Evolutionary conservation across 2,113 vertebrate genomes (phyloP).

Genomic region (Pachycephala philippinensis): DNA sequence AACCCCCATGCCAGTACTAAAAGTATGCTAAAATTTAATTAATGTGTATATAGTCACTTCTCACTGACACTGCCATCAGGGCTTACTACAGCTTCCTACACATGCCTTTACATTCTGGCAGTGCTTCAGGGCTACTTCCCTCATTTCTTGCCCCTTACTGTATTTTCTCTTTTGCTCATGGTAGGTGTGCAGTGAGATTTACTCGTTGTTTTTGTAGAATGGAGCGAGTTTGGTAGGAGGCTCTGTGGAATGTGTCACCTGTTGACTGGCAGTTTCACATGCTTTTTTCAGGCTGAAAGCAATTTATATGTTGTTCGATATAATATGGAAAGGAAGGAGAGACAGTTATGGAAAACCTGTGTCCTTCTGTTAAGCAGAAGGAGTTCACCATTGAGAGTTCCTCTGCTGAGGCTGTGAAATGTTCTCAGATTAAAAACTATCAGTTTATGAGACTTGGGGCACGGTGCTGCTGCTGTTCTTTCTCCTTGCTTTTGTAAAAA

Average conservation of each 20-base stretch:
- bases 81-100: not conserved
- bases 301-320: not conserved
- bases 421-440: not conserved
- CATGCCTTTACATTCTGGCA: not conserved
- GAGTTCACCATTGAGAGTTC: not conserved
- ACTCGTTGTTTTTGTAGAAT: not conserved
- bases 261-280: not conserved
- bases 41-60: not conserved
- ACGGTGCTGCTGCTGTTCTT: not conserved
- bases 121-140: not conserved
- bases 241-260: not conserved
- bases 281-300: not conserved
- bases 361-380: not conserved
- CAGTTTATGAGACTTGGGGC: not conserved
- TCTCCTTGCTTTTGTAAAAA: not conserved
- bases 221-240: not conserved
- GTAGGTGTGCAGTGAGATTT: not conserved
- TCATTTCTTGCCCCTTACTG: not conserved
- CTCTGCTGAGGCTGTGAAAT: not conserved
- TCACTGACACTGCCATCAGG: not conserved
- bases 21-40: not conserved
- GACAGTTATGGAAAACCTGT: not conserved
- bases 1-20: not conserved
- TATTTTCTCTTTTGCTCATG: not conserved
- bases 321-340: not conserved